phyloP scores from a whole-genome alignment of 2,888 invertebrate genomes.

The Halictus quadricinctus region DNA sequence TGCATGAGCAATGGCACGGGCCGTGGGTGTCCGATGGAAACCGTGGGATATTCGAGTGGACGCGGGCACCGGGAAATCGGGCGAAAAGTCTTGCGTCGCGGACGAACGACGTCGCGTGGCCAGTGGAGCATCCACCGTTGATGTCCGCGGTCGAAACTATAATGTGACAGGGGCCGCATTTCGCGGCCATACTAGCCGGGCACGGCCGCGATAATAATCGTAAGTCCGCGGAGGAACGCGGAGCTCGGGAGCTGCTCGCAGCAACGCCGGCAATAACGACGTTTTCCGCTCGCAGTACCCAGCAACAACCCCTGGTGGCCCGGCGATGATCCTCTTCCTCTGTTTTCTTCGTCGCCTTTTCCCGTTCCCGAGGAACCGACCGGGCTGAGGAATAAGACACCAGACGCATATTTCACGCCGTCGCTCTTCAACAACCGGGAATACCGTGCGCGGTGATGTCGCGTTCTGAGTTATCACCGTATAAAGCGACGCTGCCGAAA shows the following conservation, averaged over 20 bases:
- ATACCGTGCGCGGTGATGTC: slow-evolving; percentile 69
- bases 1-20: not conserved
- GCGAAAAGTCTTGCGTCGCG: slow-evolving; percentile 61
- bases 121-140: slow-evolving; percentile 73
- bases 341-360: slow-evolving; percentile 45
- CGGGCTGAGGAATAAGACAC: slow-evolving; percentile 81
- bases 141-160: slow-evolving; percentile 73
- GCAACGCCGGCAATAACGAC: slow-evolving; percentile 54
- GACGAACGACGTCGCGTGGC: slow-evolving; percentile 63
- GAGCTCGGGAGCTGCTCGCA: slow-evolving; percentile 28
- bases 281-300: slow-evolving; percentile 39
- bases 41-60: slow-evolving; percentile 32
- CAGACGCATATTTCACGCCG: slow-evolving; percentile 80
- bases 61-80: slow-evolving; percentile 57
- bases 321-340: slow-evolving; percentile 32
- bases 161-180: slow-evolving; percentile 80
- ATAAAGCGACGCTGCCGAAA: slow-evolving; percentile 79
- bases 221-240: slow-evolving; percentile 60
- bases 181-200: slow-evolving; percentile 68
- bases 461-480: slow-evolving; percentile 80
- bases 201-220: slow-evolving; percentile 73
- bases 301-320: slow-evolving; percentile 48
- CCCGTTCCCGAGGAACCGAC: slow-evolving; percentile 66
- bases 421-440: slow-evolving; percentile 69
- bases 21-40: slow-evolving; percentile 13